phyloP scores from a whole-genome alignment of 2,888 invertebrate genomes.

The Dendrolimus pini region DNA sequence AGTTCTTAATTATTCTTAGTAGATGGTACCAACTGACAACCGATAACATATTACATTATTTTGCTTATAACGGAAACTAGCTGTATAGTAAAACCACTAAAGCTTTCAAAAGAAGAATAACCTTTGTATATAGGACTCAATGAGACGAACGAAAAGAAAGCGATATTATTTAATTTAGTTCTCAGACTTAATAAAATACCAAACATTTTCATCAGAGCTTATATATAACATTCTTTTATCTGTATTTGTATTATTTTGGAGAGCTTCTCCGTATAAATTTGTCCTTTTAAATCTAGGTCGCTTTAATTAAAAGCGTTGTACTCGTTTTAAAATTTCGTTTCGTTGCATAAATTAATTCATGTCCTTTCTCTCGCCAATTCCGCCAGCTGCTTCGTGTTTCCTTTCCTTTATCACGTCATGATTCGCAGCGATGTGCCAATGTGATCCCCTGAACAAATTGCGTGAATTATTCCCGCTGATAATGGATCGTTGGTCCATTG shows the following conservation, averaged over 20 bases:
- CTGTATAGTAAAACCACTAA: too few species aligned
- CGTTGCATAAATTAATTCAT: neutral
- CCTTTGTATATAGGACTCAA: neutral
- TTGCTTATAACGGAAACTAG: too few species aligned
- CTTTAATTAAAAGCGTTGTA: slow-evolving; percentile 1
- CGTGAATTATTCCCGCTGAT: slow-evolving; percentile 35
- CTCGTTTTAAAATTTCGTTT: neutral
- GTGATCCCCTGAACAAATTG: slow-evolving; percentile 35
- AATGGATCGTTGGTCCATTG: slow-evolving; percentile 17
- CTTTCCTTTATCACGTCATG: slow-evolving; percentile 22
- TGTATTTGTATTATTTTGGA: slow-evolving; percentile 14
- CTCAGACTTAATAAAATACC: neutral
- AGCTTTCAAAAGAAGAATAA: too few species aligned
- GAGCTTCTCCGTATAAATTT: slow-evolving; percentile 7
- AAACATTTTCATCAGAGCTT: neutral
- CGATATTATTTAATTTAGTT: neutral
- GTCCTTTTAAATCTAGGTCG: neutral
- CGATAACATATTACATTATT: too few species aligned
- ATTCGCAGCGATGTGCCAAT: slow-evolving; percentile 21
- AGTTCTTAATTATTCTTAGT: too few species aligned
- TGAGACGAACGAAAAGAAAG: neutral
- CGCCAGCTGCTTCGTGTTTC: slow-evolving; percentile 15
- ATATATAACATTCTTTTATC: neutral
- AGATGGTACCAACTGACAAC: too few species aligned
- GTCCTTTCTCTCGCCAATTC: slow-evolving; percentile 14